Conservation (phyloP, 23 tunicate genomes). For the Ascidia mentula region DNA sequence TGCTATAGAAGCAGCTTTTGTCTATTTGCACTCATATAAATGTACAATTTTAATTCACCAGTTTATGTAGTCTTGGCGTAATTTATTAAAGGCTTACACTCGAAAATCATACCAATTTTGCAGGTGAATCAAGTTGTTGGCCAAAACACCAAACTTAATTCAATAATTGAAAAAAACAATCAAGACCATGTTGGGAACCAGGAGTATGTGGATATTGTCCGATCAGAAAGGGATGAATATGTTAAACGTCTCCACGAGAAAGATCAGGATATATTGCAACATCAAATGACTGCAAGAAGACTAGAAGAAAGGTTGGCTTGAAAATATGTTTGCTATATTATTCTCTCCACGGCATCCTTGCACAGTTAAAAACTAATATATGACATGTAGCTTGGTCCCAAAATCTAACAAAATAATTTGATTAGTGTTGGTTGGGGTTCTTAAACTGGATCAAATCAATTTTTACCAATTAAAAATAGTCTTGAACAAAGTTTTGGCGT, state of each 20-base stretch:
- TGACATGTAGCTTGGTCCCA: neutral
- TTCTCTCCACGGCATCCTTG: too few relatives aligned
- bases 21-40: too few relatives aligned
- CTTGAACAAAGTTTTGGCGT: too few relatives aligned
- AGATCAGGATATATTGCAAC: slow-evolving; percentile 34
- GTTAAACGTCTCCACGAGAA: slow-evolving; percentile 22
- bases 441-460: too few relatives aligned
- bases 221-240: slow-evolving; percentile 40
- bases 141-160: slow-evolving; percentile 30
- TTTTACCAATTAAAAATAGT: too few relatives aligned
- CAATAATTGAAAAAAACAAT: slow-evolving; percentile 12
- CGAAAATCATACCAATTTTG: neutral
- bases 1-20: too few relatives aligned
- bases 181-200: slow-evolving; percentile 34
- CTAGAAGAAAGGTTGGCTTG: slow-evolving; percentile 61
- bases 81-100: too few relatives aligned
- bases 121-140: neutral
- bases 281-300: slow-evolving; percentile 16
- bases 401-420: too few relatives aligned
- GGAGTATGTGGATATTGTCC: slow-evolving; percentile 31
- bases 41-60: too few relatives aligned
- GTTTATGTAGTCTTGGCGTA: too few relatives aligned
- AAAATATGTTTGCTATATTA: too few relatives aligned
- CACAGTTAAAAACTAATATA: neutral
- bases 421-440: too few relatives aligned